Evolutionary conservation across 1,140 invertebrate genomes (phyloP).

Genomic region (Megathymus violae): DNA sequence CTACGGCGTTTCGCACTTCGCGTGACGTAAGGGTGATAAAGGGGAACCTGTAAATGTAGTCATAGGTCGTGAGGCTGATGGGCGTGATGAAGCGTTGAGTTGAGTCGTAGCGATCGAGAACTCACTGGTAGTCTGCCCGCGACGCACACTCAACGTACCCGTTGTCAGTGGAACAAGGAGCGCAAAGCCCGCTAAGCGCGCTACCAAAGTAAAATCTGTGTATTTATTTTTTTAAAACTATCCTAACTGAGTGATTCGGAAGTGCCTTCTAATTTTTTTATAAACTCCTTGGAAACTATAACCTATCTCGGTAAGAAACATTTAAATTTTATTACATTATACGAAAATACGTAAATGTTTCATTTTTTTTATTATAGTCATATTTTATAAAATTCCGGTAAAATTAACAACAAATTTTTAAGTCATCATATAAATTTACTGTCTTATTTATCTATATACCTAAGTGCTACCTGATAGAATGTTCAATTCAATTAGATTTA

Average conservation of each 20-base stretch:
- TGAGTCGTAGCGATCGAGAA: constrained; percentile 51
- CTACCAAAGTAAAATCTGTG: constrained; percentile 33
- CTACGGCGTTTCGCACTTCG: constrained; percentile 34
- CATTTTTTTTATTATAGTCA: no score
- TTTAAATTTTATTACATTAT: background rate
- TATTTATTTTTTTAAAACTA: constrained; percentile 26
- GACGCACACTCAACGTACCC: constrained; percentile 51
- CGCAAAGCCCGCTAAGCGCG: constrained; percentile 38
- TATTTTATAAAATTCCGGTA: no score
- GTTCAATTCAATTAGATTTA: no score
- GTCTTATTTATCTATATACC: no score
- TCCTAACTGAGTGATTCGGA: constrained; percentile 14
- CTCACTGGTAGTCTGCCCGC: constrained; percentile 58
- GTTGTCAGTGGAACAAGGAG: constrained; percentile 41
- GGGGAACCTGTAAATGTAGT: constrained; percentile 24
- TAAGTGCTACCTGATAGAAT: no score
- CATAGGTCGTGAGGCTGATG: constrained; percentile 29
- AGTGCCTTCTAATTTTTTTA: constrained; percentile 7
- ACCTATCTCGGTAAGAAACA: constrained; percentile 7
- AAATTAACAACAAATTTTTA: no score
- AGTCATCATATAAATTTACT: no score
- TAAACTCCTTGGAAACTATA: constrained; percentile 9
- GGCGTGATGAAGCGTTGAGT: constrained; percentile 65
- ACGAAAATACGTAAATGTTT: background rate
- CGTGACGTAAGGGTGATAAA: constrained; percentile 33